Evolutionary conservation across 2,888 invertebrate genomes (phyloP), one percentile per base, ranked within the genome.

Genomic region (Eupithecia inturbata): DNA sequence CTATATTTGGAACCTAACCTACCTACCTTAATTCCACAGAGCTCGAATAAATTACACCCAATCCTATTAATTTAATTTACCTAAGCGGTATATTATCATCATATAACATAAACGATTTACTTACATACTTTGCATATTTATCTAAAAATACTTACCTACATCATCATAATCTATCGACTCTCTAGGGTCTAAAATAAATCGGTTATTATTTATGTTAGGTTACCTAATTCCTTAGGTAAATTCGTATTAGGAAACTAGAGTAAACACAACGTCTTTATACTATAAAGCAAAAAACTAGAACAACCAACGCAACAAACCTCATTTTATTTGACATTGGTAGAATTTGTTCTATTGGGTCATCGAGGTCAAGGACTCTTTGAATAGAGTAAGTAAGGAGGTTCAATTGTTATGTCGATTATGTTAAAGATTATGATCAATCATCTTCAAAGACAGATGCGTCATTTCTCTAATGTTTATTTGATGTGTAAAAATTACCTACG

Each of bases 381-480:
- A 67, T 28, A 60, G 68, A 53, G 22, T 33, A 69, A 53, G 22
- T 33, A 69, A 60, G 31, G 26, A 67, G 67, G 31, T 39, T 36
- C 68, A 39, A 60, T 68, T 57, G 57, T 69, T 69, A 69, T 66
- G 66, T 66, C 66, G 39, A 66, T 66, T 66, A 66, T 66, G 66
- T 36, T 41, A 66, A 66, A 66, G 66, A 66, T 64, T 64, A 36
- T 66, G 66, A 60, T 66, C 72, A 71, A 66, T 67, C 68, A 64
- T 67, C 63, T 74, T 68, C 71, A 71, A 67, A 64, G 74, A 66
- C 74, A 74, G 71, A 69, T 69, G 66, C 45, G 71, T 71, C 74
- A 71, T 57, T 63, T 68, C 39, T 39, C 26, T 68, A 68, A 71
- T 45, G 68, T 64, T 14, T 68, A 66, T 69, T 69, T 66, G 71